Base-by-base conservation (phyloP, 2,113 vertebrate genomes). In the Dolichallabes microphthalmus region DNA sequence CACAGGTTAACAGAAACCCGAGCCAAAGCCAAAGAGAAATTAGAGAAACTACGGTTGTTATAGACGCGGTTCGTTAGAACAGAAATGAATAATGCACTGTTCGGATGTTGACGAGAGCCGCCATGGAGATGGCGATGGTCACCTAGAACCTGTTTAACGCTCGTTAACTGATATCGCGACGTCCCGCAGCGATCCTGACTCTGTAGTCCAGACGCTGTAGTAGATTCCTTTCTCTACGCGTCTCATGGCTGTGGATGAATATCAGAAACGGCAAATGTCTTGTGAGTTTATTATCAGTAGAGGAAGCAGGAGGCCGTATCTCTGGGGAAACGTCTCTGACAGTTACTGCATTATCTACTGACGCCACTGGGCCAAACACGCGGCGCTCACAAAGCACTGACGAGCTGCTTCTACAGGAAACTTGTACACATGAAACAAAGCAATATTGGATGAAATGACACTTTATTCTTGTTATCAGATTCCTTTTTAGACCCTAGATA, bases 271-370 rank as follows among this genome's bases (percentile, higher is more conserved):
- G 39, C 73, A 66, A 27, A 53, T 25, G 50, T 14, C 57, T 52
- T 32, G 71, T 25, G 39, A 71, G 58, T 35, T 35, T 20, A 58
- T 71, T 73, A 85, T 73, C 76, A 80, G 53, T 32, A 32, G 27
- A 73, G 77, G 84, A 85, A 71, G 68, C 64, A 22, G 64, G 35
- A 58, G 53, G 52, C 10, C 22, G 13, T 85, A 80, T 85, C 84
- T 61, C 32, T 52, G 32, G 73, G 84, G 53, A 85, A 85, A 52
- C 55, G 35, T 85, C 76, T 80, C 84, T 35, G 30, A 52, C 73
- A 71, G 66, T 80, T 84, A 84, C 73, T 22, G 58, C 22, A 27
- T 84, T 84, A 84, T 84, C 82, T 84, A 61, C 35, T 45, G 52
- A 75, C 73, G 8, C 45, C 71, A 61, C 69, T 27, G 35, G 13